Evolutionary conservation across 2,797 vertebrate species (phyloP).

Genomic region (Aulostomus chinensis): DNA sequence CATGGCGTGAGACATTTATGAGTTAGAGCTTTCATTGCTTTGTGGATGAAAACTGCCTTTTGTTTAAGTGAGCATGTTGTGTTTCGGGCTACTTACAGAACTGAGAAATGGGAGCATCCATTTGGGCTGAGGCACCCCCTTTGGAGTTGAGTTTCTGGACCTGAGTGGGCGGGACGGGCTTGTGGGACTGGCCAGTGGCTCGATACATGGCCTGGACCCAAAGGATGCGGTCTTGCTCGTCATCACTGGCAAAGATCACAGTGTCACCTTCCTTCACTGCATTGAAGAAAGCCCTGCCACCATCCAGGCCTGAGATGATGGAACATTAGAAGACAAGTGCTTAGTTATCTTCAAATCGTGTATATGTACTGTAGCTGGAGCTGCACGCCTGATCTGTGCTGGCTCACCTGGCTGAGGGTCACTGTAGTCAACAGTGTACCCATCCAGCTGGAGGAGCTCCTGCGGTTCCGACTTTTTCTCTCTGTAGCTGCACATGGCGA

Average conservation of each 20-base stretch:
- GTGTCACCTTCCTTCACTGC: conserved; percentile 99
- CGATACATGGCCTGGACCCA: conserved; percentile 99
- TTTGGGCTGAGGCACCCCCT: conserved; percentile 95
- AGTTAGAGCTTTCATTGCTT: conserved; percentile 70
- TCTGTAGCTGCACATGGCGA: conserved; percentile 99
- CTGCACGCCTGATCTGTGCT: not conserved
- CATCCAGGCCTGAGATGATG: conserved; percentile 89
- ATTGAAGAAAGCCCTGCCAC: conserved; percentile 97
- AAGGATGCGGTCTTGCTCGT: conserved; percentile 98
- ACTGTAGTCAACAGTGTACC: conserved; percentile 98
- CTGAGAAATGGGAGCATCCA: conserved; percentile 99
- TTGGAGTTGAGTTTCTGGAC: conserved; percentile 99
- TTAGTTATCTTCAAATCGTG: not conserved
- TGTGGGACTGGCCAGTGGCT: conserved; percentile 98
- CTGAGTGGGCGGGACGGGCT: conserved; percentile 98
- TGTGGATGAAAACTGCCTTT: conserved; percentile 60
- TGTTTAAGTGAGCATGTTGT: conserved; percentile 46
- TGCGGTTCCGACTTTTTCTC: conserved; percentile 99
- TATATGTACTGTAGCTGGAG: not conserved
- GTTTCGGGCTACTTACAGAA: conserved; percentile 95
- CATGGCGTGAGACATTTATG: conserved; percentile 77
- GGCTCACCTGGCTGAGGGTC: conserved; percentile 95
- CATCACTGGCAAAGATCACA: conserved; percentile 98
- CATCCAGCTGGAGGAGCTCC: conserved; percentile 96
- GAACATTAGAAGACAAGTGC: not conserved